phyloP scores from a whole-genome alignment of 2,113 vertebrate species.

The Macrotis lagotis region DNA sequence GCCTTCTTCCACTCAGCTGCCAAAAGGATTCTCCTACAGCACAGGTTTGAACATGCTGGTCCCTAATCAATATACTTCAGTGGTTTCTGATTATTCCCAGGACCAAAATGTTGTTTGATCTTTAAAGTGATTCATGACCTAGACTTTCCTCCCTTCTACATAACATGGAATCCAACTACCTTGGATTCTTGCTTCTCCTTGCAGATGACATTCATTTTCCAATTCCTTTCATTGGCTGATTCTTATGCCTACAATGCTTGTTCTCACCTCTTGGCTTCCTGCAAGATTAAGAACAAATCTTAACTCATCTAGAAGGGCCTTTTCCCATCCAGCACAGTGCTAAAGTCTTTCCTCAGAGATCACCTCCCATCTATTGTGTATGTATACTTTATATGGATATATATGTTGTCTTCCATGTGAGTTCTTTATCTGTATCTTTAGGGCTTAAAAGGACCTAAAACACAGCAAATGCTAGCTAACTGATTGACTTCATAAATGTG shows the following conservation, averaged over 20 bases:
- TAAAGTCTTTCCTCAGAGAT: background rate
- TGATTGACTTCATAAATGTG: background rate
- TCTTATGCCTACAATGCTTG: background rate
- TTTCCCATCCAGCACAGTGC: background rate
- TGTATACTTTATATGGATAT: background rate
- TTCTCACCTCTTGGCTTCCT: background rate
- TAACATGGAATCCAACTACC: background rate
- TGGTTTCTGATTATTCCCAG: background rate
- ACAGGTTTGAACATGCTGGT: background rate
- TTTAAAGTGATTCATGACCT: background rate
- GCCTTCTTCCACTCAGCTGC: background rate
- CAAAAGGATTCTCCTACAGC: background rate
- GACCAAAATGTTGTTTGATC: background rate
- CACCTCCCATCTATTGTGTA: background rate
- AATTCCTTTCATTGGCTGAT: too few species aligned
- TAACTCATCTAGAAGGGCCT: background rate
- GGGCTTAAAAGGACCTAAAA: background rate
- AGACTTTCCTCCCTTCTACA: background rate
- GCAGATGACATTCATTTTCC: background rate
- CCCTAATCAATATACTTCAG: background rate
- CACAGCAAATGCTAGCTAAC: background rate
- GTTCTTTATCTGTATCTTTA: background rate
- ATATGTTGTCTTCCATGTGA: background rate
- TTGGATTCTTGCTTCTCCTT: background rate
- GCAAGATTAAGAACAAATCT: background rate